Percentiles rank a stretch among this genome's conserved stretches.
These are phyloP conservation scores for Cephus pygmeus DNA, from an alignment of 2,888 invertebrate genomes.

Conservation along the genomic window DNA sequence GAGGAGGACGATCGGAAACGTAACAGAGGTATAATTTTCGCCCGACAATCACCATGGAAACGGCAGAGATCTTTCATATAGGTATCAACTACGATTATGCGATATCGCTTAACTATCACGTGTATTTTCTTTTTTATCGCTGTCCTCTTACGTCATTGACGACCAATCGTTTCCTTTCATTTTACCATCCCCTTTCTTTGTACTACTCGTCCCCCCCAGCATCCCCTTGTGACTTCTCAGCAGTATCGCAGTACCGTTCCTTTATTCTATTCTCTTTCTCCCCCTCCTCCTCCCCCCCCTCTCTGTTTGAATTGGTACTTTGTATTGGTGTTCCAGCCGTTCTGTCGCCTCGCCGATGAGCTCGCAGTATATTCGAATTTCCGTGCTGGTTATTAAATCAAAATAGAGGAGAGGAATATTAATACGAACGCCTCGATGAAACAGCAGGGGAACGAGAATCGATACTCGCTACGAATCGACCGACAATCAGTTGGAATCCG, in stretches of 20 bases:
- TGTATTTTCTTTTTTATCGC: not conserved
- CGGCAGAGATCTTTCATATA: not conserved
- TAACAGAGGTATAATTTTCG: not conserved
- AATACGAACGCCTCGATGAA: slow-evolving; percentile 9
- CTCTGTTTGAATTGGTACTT: not conserved
- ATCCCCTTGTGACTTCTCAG: not conserved
- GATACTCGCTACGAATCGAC: slow-evolving; percentile 4
- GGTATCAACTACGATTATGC: not conserved
- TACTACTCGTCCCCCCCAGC: not conserved
- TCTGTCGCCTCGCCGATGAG: not conserved
- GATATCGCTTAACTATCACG: not conserved
- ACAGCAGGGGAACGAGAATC: slow-evolving; percentile 24
- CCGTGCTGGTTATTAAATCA: slow-evolving; percentile 2
- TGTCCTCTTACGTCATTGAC: not conserved
- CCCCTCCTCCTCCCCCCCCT: not conserved
- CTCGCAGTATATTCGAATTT: not conserved
- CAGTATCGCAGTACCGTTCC: not conserved
- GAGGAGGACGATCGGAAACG: not conserved
- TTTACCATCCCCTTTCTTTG: not conserved
- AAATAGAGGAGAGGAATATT: not conserved
- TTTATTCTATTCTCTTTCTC: not conserved
- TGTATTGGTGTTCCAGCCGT: not conserved
- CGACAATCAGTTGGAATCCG: not conserved
- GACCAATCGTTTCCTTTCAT: not conserved
- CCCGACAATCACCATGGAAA: not conserved